Conservation (phyloP, 1,140 invertebrate genomes). For the Papilio polytes region DNA sequence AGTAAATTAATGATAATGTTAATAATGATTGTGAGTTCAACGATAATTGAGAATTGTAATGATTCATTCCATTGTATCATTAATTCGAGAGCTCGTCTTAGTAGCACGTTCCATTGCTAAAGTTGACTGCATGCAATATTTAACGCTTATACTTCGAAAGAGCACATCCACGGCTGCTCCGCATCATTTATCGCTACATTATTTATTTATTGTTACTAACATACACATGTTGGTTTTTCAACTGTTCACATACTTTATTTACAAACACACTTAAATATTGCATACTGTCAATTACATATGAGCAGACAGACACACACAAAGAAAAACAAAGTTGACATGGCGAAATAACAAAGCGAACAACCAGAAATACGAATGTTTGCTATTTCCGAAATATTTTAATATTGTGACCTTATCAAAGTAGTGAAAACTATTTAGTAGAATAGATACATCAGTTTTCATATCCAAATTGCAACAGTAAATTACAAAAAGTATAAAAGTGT, state of each 20-base stretch:
- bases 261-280: conserved; percentile 79
- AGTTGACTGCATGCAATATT: conserved; percentile 83
- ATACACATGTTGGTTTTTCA: conserved; percentile 60
- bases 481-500: neutral
- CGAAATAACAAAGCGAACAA: too few species aligned
- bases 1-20: neutral
- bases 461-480: neutral
- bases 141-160: conserved; percentile 75
- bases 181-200: conserved; percentile 60
- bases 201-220: conserved; percentile 62
- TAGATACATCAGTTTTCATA: neutral
- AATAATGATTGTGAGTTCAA: neutral
- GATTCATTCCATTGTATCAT: conserved; percentile 67
- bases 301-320: conserved; percentile 61
- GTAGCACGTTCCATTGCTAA: conserved; percentile 78
- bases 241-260: conserved; percentile 59
- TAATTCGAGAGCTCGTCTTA: conserved; percentile 75
- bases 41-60: conserved; percentile 44
- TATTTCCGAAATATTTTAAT: conserved; percentile 45
- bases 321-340: conserved; percentile 44
- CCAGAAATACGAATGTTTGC: conserved; percentile 42
- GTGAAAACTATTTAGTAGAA: conserved; percentile 8
- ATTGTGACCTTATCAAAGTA: conserved; percentile 48
- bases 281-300: conserved; percentile 71
- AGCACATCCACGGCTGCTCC: conserved; percentile 67